Percentiles rank a stretch among this genome's conserved stretches.
Evolutionary conservation across 1,140 invertebrate species (phyloP).

Genomic region (Heliothis subflexa): DNA sequence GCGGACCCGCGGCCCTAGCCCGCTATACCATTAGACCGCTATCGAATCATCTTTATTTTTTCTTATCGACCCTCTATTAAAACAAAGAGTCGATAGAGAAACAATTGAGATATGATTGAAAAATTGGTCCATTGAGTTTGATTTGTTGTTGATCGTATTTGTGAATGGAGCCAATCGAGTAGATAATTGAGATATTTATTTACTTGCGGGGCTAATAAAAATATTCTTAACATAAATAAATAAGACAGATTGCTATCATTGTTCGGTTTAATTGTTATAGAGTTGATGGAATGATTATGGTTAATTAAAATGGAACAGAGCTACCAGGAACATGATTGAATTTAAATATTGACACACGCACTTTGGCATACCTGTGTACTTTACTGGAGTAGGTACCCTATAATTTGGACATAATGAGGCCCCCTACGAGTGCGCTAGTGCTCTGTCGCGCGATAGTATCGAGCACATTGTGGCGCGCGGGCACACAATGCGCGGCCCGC

Average conservation of each 20-base stretch:
- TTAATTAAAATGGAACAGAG: background rate
- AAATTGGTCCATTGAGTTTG: conserved; percentile 37
- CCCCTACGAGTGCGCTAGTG: background rate
- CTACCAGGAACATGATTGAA: conserved; percentile 4
- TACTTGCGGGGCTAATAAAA: conserved; percentile 30
- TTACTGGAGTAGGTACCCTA: background rate
- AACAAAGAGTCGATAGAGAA: conserved; percentile 36
- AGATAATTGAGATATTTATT: conserved; percentile 45
- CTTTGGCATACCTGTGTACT: conserved; percentile 13
- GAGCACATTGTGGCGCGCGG: conserved; percentile 50
- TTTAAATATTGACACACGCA: conserved; percentile 17
- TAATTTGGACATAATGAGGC: conserved; percentile 18
- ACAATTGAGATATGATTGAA: conserved; percentile 37
- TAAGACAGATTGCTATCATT: background rate
- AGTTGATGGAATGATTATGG: background rate
- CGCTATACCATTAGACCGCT: conserved; percentile 33
- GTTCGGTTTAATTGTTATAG: background rate
- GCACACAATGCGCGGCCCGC: conserved; percentile 16
- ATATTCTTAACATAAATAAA: conserved; percentile 2
- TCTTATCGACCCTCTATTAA: conserved; percentile 18
- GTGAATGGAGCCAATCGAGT: conserved; percentile 38
- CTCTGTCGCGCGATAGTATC: conserved; percentile 53
- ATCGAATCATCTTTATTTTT: conserved; percentile 45
- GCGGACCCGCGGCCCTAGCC: conserved; percentile 36
- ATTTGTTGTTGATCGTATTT: conserved; percentile 41